These are phyloP conservation scores for Fistularia commersonii DNA, from an alignment of 2,797 vertebrate genomes.

Conservation along the genomic window DNA sequence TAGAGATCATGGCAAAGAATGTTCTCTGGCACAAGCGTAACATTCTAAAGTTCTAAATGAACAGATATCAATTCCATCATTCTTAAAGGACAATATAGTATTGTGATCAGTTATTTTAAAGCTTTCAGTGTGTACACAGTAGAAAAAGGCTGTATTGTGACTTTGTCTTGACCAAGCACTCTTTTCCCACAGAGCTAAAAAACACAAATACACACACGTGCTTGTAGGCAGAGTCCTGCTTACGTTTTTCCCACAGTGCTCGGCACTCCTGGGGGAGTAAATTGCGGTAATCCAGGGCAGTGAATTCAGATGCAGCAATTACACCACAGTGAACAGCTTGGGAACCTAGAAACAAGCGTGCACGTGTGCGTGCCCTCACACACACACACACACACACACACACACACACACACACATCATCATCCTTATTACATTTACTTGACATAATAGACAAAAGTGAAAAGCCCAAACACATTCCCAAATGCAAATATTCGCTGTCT, in stretches of 20 bases:
- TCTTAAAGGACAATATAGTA: slow-evolving; percentile 27
- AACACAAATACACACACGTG: slow-evolving; percentile 46
- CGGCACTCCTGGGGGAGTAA: slow-evolving; percentile 68
- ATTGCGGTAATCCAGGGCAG: slow-evolving; percentile 76
- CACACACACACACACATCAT: neutral
- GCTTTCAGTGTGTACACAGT: slow-evolving; percentile 32
- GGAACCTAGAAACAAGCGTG: slow-evolving; percentile 50
- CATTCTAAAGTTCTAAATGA: neutral
- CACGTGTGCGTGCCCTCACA: slow-evolving; percentile 19
- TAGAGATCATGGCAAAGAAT: no score
- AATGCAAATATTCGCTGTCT: slow-evolving; percentile 2
- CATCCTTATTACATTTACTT: slow-evolving; percentile 1
- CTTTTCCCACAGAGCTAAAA: slow-evolving; percentile 69
- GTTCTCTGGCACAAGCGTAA: no score
- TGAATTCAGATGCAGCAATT: slow-evolving; percentile 69
- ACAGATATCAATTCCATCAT: slow-evolving; percentile 6
- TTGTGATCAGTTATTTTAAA: slow-evolving; percentile 41
- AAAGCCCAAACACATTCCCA: neutral
- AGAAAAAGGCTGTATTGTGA: slow-evolving; percentile 66
- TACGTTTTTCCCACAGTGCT: slow-evolving; percentile 74
- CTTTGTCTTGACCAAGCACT: slow-evolving; percentile 42
- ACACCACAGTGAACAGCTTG: slow-evolving; percentile 61
- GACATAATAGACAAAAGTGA: neutral
- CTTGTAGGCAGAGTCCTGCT: slow-evolving; percentile 45
- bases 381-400: neutral